A percentile compares a stretch with the other conserved stretches of the same genome.
These are phyloP conservation scores for Porites lutea DNA, from an alignment of 64 coral and sea anemone species.

Conservation along the genomic window DNA sequence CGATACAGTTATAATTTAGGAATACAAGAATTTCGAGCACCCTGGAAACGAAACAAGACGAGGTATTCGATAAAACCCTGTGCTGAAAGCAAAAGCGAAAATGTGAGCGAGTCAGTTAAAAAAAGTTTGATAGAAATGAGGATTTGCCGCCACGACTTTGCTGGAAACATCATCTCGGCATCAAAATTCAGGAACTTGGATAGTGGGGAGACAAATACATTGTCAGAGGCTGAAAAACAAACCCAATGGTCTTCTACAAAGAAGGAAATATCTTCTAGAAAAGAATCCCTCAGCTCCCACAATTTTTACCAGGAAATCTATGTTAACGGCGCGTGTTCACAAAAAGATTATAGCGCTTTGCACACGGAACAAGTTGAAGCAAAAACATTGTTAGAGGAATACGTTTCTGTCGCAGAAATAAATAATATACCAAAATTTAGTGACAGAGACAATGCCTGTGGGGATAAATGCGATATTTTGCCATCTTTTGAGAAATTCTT, in stretches of 20 bases:
- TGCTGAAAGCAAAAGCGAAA: background rate
- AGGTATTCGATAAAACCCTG: background rate
- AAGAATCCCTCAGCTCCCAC: background rate
- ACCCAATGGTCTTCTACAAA: background rate
- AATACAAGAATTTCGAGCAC: background rate
- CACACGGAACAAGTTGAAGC: background rate
- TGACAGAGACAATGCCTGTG: background rate
- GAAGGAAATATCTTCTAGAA: background rate
- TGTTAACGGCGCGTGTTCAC: background rate
- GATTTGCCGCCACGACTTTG: background rate
- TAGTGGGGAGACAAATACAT: background rate
- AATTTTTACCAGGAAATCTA: background rate
- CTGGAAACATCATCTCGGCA: background rate
- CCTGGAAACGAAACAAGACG: background rate
- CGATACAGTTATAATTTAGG: conserved; percentile 41
- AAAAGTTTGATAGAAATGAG: no score
- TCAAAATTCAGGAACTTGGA: background rate
- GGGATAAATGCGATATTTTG: background rate
- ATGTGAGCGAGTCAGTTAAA: background rate
- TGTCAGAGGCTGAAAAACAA: background rate
- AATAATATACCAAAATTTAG: no score
- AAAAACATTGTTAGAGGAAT: no score
- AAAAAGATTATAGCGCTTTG: background rate
- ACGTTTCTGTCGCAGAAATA: no score
- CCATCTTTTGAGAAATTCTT: background rate